These are phyloP conservation scores for Bemisia tabaci DNA, from an alignment of 1,140 invertebrate genomes.

Conservation along the genomic window DNA sequence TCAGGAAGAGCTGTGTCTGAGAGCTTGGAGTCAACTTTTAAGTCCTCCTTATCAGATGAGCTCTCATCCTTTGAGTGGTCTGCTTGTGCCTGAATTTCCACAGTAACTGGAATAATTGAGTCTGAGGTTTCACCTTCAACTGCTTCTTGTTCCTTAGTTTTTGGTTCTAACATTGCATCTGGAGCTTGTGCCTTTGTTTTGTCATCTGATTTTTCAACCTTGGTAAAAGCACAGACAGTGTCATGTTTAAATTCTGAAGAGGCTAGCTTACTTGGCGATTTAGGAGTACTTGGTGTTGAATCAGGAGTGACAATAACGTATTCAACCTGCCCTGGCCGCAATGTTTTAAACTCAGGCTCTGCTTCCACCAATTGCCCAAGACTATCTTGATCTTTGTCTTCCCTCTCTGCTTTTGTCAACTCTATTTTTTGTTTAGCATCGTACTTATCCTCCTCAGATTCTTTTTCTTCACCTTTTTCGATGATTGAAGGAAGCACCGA, in stretches of 20 bases:
- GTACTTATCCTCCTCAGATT: not conserved
- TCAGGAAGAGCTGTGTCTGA: not conserved
- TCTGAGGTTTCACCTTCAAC: too few relatives aligned
- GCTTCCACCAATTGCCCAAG: slow-evolving; percentile 17
- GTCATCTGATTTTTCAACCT: not conserved
- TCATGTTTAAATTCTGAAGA: not conserved
- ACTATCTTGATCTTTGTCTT: not conserved
- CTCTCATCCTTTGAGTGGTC: not conserved
- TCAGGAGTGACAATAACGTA: slow-evolving; percentile 40
- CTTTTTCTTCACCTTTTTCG: slow-evolving; percentile 3
- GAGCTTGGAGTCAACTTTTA: not conserved
- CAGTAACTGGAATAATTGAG: too few relatives aligned
- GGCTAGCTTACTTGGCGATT: not conserved
- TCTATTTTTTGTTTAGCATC: not conserved
- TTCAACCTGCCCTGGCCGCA: slow-evolving; percentile 33
- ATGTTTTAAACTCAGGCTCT: slow-evolving; percentile 21
- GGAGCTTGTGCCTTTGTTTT: too few relatives aligned
- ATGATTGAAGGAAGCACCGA: not conserved
- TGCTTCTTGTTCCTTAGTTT: too few relatives aligned
- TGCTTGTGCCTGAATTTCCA: too few relatives aligned
- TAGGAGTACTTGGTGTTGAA: slow-evolving; percentile 36
- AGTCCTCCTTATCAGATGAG: not conserved
- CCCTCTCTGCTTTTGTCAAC: not conserved
- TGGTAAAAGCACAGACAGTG: too few relatives aligned
- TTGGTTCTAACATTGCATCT: too few relatives aligned